Base-by-base conservation (phyloP, 1,140 invertebrate genomes). In the Macrobrachium rosenbergii region DNA sequence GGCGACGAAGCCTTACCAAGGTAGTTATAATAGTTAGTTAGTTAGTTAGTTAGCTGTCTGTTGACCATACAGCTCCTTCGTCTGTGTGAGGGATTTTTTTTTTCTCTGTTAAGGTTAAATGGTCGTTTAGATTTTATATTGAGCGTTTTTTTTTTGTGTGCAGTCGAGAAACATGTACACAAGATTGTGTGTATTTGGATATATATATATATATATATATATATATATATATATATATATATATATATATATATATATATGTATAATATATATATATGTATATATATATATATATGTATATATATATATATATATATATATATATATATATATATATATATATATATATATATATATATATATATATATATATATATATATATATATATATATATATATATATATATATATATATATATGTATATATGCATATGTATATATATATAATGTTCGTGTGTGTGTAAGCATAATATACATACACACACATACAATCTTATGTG, bases 321-420 rank as follows among this genome's bases (percentile, higher is more conserved):
- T 64, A 64, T 64, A 64, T 64, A 23, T 64, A 64, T 64, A 23
- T 64, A 64, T 64, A 64, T 64, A 52, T 52, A 52, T 52, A 52
- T 52, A 52, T 52, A 52, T 52, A 52, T 52, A 52, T 52, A 52
- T 52, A 52, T n/a, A 52, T 52, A 52, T 52, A 52, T 52, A 52
- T 52, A 52, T 52, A 52, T 52, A 52, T 52, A 52, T 52, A 69
- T 69, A 10, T 11, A 69, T 69, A 69, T 69, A 19, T 69, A 69
- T 69, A 69, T 69, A 17, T 69, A 69, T 69, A 10, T 12, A 69
- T 69, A 69, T 69, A 19, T 69, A n/a, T 69, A 69, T 69, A 69
- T 69, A n/a, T n/a, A n/a, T n/a, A n/a, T n/a, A n/a, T n/a, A n/a
- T n/a, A n/a, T n/a, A n/a, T n/a, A n/a, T n/a, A n/a, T n/a, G n/a